Evolutionary conservation across 2,888 invertebrate genomes (phyloP).

Genomic region (Heliconius charithonia): DNA sequence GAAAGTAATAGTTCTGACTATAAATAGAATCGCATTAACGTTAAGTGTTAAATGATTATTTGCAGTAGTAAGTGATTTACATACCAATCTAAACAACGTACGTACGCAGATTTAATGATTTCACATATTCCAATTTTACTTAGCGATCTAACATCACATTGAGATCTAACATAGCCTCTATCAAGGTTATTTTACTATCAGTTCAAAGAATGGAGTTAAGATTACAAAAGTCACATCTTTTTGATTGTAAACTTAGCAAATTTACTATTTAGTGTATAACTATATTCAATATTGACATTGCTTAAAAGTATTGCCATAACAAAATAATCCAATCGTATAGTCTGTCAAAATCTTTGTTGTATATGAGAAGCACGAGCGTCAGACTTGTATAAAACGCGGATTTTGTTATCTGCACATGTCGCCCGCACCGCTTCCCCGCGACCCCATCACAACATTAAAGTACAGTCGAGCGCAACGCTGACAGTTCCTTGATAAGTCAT

Average conservation of each 20-base stretch:
- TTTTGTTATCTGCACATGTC: no score
- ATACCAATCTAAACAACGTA: slow-evolving; percentile 14
- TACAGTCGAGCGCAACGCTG: no score
- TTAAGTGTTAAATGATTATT: background rate
- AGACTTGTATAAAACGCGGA: no score
- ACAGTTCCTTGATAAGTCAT: no score
- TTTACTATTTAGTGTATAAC: background rate
- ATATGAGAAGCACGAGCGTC: no score
- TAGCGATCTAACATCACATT: background rate
- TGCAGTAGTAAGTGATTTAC: background rate
- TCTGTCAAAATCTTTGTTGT: no score
- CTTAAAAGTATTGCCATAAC: background rate
- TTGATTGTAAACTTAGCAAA: background rate
- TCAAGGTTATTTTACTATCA: slow-evolving; percentile 19
- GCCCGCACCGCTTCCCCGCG: no score
- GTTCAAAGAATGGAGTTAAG: slow-evolving; percentile 1
- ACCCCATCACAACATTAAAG: no score
- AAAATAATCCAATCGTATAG: background rate
- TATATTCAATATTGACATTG: background rate
- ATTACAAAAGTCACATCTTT: slow-evolving; percentile 12
- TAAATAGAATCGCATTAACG: background rate
- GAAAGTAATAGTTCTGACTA: background rate
- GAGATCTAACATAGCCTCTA: background rate
- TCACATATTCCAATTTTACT: slow-evolving; percentile 10
- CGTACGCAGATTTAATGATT: background rate